These are phyloP conservation scores for Pherbina coryleti DNA, from an alignment of 2,888 invertebrate genomes.

Conservation along the genomic window DNA sequence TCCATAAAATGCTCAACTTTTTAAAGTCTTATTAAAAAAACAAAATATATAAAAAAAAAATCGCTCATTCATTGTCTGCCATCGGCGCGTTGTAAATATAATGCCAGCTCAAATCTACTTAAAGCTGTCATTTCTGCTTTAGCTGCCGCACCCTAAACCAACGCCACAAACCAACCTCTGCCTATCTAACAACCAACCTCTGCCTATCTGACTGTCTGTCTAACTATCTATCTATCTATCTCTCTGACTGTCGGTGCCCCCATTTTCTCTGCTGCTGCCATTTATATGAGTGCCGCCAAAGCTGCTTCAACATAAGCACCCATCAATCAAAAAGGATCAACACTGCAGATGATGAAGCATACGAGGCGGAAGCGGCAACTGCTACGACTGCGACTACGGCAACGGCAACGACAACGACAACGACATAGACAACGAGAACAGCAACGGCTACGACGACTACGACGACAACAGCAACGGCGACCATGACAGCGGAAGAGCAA, in stretches of 20 bases:
- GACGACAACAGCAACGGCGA: not conserved
- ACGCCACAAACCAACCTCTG: not conserved
- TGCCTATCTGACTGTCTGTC: not conserved
- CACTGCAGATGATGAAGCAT: not conserved
- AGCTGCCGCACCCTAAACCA: not conserved
- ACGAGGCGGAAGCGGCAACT: not conserved
- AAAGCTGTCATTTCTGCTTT: not conserved
- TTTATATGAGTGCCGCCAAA: not conserved
- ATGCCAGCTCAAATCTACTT: not conserved
- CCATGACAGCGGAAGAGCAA: not conserved
- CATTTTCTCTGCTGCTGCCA: not conserved
- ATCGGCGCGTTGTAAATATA: too few species aligned
- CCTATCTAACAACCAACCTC: not conserved
- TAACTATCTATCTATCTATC: not conserved
- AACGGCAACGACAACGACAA: not conserved
- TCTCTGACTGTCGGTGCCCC: not conserved
- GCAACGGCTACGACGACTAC: not conserved
- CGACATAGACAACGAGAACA: not conserved
- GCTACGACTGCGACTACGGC: not conserved
- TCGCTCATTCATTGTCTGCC: too few species aligned
- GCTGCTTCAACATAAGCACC: not conserved
- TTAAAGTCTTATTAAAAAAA: too few species aligned
- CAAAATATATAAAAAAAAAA: too few species aligned
- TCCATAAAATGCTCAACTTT: too few species aligned
- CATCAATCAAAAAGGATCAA: not conserved